These are phyloP conservation scores for Linepithema humile DNA, from an alignment of 1,140 invertebrate species.

Conservation along the genomic window DNA sequence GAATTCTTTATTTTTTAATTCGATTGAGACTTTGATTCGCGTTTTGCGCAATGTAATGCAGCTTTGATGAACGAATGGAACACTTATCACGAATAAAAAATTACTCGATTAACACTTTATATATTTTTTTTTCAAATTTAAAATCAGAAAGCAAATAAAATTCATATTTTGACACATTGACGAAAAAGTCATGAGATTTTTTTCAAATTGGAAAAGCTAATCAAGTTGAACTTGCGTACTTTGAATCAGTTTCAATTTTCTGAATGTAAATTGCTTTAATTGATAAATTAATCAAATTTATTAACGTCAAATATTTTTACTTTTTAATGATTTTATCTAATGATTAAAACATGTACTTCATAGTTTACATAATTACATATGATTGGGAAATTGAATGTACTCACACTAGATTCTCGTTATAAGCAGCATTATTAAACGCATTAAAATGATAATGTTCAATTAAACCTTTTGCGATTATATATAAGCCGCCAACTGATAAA, in stretches of 20 bases:
- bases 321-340: not conserved
- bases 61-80: not conserved
- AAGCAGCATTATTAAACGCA: constrained; percentile 27
- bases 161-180: not conserved
- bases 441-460: constrained; percentile 41
- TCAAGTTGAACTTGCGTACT: not conserved
- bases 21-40: not conserved
- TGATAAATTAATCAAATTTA: not conserved
- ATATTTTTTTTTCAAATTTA: not conserved
- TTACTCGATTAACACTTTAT: not conserved
- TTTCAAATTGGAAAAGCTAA: not conserved
- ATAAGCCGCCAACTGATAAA: constrained; percentile 27
- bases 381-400: not conserved
- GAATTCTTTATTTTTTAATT: constrained; percentile 29
- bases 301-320: not conserved
- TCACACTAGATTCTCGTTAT: not conserved
- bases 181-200: not conserved
- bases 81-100: not conserved
- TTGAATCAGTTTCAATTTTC: not conserved
- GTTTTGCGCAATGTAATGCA: not conserved
- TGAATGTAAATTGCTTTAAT: not conserved
- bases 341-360: not conserved
- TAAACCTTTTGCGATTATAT: constrained; percentile 22
- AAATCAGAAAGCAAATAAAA: not conserved
- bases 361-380: not conserved